Conservation (phyloP, 2,797 vertebrate genomes). For the Aythya fuligula region DNA sequence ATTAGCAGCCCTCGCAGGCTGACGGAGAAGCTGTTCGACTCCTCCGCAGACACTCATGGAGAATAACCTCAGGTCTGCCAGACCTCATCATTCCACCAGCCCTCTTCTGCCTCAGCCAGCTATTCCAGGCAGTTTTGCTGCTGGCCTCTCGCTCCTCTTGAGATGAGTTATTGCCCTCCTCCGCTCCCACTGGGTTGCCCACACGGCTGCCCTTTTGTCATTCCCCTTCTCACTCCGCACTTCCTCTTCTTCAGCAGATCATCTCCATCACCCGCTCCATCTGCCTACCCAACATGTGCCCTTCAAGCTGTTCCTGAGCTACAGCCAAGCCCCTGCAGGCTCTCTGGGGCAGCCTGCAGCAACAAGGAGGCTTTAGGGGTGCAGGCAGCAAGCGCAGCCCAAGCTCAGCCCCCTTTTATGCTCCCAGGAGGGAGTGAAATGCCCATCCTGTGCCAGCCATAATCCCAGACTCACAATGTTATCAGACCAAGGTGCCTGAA, state of each 20-base stretch:
- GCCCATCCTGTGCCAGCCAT: background rate
- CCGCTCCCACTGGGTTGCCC: background rate
- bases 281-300: conserved; percentile 33
- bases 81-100: background rate
- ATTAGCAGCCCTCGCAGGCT: background rate
- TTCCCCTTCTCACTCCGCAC: background rate
- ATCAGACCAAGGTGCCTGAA: background rate
- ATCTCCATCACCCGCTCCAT: background rate
- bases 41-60: background rate
- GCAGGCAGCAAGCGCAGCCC: background rate
- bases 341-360: background rate
- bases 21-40: background rate
- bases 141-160: background rate
- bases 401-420: background rate
- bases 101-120: background rate
- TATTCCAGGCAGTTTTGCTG: background rate
- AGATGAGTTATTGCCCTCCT: conserved; percentile 11
- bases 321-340: background rate
- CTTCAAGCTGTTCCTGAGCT: conserved; percentile 28
- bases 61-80: conserved; percentile 1
- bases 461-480: background rate
- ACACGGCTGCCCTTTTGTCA: background rate
- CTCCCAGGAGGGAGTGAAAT: background rate
- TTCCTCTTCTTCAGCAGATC: conserved; percentile 8
- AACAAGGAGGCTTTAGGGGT: background rate